phyloP scores from a whole-genome alignment of 2,113 vertebrate species.

The Ginglymostoma cirratum region DNA sequence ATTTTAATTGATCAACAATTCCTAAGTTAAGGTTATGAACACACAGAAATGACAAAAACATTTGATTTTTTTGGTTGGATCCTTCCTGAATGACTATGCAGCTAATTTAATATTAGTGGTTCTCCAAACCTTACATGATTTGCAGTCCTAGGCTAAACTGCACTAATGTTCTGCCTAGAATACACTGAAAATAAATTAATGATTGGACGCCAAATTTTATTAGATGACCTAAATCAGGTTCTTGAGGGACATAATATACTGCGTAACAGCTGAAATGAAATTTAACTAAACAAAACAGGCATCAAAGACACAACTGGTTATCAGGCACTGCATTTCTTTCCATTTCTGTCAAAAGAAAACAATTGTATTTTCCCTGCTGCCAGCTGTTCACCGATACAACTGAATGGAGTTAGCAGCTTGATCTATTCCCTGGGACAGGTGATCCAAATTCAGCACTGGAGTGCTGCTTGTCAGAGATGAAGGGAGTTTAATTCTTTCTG shows the following conservation, averaged over 20 bases:
- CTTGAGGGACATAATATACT: background rate
- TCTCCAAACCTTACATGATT: background rate
- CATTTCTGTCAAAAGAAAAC: slow-evolving; percentile 12
- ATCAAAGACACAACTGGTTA: slow-evolving; percentile 4
- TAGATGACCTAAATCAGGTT: background rate
- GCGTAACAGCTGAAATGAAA: background rate
- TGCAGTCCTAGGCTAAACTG: background rate
- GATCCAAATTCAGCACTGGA: slow-evolving; percentile 20
- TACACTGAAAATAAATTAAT: background rate
- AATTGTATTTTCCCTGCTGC: slow-evolving; percentile 17
- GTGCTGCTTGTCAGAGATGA: background rate
- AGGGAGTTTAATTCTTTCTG: background rate
- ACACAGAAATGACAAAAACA: background rate
- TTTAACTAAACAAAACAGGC: background rate
- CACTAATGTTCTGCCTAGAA: background rate
- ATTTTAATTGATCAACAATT: slow-evolving; percentile 17
- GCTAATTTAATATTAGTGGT: background rate
- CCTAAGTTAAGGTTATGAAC: background rate
- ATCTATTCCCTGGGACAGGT: slow-evolving; percentile 14
- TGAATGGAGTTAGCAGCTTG: slow-evolving; percentile 29
- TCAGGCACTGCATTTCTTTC: slow-evolving; percentile 10
- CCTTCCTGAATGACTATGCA: background rate
- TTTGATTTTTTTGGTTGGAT: background rate
- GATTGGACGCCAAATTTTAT: background rate
- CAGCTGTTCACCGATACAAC: slow-evolving; percentile 29